Conservation (phyloP, 1,140 invertebrate genomes). For the Asbolus verrucosus region DNA sequence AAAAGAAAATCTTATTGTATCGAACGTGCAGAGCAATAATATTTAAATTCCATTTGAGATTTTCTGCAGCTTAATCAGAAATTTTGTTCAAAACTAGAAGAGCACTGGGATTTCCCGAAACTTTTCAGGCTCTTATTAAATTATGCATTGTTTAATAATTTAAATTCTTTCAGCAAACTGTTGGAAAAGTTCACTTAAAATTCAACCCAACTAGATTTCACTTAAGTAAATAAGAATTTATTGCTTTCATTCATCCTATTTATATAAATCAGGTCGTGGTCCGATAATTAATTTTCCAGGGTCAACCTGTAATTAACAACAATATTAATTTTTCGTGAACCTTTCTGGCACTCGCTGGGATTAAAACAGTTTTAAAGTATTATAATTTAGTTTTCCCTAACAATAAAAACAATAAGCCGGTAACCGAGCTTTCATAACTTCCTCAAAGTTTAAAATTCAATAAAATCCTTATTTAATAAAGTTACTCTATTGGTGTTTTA, state of each 20-base stretch:
- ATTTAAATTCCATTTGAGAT: slow-evolving; percentile 21
- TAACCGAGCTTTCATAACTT: slow-evolving; percentile 42
- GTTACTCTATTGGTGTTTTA: slow-evolving; percentile 39
- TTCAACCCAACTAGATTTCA: slow-evolving; percentile 16
- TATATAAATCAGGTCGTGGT: background rate
- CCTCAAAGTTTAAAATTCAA: slow-evolving; percentile 42
- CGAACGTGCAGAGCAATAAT: no score
- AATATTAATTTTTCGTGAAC: slow-evolving; percentile 29
- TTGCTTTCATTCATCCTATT: background rate
- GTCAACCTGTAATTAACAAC: slow-evolving; percentile 4
- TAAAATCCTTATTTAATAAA: slow-evolving; percentile 40
- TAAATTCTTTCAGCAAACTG: slow-evolving; percentile 28
- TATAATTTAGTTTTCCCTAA: slow-evolving; percentile 40
- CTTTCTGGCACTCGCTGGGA: background rate
- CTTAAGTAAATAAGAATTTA: slow-evolving; percentile 22
- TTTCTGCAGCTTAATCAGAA: slow-evolving; percentile 28
- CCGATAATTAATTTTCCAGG: background rate
- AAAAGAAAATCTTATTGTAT: no score
- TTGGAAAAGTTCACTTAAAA: slow-evolving; percentile 30
- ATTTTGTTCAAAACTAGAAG: slow-evolving; percentile 29
- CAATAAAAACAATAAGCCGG: slow-evolving; percentile 40
- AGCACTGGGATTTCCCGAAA: slow-evolving; percentile 26
- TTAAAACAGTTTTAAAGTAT: slow-evolving; percentile 36
- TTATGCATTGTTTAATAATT: slow-evolving; percentile 35
- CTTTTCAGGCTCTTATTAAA: slow-evolving; percentile 35